Evolutionary conservation across 1,140 invertebrate genomes (phyloP), one percentile per base, ranked within the genome.

Genomic region (Drosophila equinoxialis): DNA sequence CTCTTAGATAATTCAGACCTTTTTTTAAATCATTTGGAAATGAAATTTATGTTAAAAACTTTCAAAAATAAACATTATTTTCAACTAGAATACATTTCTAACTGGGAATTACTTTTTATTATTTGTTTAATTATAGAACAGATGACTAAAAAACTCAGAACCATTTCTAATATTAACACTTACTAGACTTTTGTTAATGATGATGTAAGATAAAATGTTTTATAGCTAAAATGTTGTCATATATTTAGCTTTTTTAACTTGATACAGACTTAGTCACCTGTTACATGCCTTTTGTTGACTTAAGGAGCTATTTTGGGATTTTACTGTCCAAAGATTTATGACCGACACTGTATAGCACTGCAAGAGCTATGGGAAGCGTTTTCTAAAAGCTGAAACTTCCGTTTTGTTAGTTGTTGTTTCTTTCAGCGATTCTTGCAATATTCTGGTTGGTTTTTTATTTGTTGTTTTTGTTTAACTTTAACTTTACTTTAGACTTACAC

Each of bases 401-500:
- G 74, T 66, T 76, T 63, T 51, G 17, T 62, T 74, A 48, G 42
- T 63, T 58, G 2, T 35, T 35, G 7, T 58, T 51, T 51, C 45
- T 51, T 14, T 11, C 8, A 17, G 10, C 45, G 17, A 48, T 14
- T 48, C 7, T 48, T 20, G 30, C 14, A 14, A 48, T 17, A 14
- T 8, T 48, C 20, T 48, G 45, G 17, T 37, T 37, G 37, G 37
- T 39, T 48, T 48, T 48, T 17, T 17, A 17, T 17, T 17, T 17
- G 17, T 17, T 17, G n/a, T 17, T 17, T 1, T 14, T 35, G 33
- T 48, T 48, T 17, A 48, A 48, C 13, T 11, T 58, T 58, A 69
- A 51, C 2, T 51, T 23, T 30, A 48, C 13, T n/a, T 51, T 61
- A 69, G 48, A 92, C 91, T 92, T 91, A 92, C 91, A 82, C 91